Evolutionary conservation across 30 jellyfish, hydroid and myxozoan genomes (phyloP).

Genomic region (Mastigias papua): DNA sequence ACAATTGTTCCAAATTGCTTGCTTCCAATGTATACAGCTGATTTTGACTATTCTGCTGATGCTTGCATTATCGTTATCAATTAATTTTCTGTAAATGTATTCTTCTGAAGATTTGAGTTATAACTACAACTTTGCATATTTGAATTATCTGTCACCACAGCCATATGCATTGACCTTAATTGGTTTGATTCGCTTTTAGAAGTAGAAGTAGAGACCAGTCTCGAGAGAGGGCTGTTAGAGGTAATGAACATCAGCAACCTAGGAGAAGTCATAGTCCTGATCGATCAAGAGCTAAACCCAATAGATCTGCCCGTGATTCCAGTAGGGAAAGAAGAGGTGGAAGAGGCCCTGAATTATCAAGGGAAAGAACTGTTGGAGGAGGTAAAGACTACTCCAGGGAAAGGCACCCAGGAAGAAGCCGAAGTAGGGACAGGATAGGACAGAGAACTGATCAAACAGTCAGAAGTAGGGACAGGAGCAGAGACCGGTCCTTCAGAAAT

Average conservation of each 20-base stretch:
- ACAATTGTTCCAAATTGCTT: too few relatives aligned
- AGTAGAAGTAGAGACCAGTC: slow-evolving; percentile 46
- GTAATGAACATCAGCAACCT: slow-evolving; percentile 5
- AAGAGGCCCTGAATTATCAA: slow-evolving; percentile 32
- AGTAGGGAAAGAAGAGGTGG: not conserved
- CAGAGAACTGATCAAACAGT: not conserved
- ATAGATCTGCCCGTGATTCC: slow-evolving; percentile 36
- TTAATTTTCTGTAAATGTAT: too few relatives aligned
- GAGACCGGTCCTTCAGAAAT: slow-evolving; percentile 6
- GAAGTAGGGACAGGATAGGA: slow-evolving; percentile 57
- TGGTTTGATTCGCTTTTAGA: slow-evolving; percentile 4
- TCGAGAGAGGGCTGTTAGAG: slow-evolving; percentile 7
- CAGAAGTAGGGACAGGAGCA: slow-evolving; percentile 24
- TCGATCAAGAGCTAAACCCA: slow-evolving; percentile 18
- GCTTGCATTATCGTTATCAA: too few relatives aligned
- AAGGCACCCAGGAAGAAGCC: slow-evolving; percentile 47
- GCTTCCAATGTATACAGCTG: too few relatives aligned
- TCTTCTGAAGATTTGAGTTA: too few relatives aligned
- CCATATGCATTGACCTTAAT: too few relatives aligned
- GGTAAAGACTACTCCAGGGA: not conserved
- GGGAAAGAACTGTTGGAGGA: slow-evolving; percentile 15
- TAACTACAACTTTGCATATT: too few relatives aligned
- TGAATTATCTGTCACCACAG: too few relatives aligned
- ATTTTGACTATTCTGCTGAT: too few relatives aligned
- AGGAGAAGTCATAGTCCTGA: slow-evolving; percentile 45